Evolutionary conservation across 2,113 vertebrate genomes (phyloP).

Genomic region (Malurus alboscapulatus): DNA sequence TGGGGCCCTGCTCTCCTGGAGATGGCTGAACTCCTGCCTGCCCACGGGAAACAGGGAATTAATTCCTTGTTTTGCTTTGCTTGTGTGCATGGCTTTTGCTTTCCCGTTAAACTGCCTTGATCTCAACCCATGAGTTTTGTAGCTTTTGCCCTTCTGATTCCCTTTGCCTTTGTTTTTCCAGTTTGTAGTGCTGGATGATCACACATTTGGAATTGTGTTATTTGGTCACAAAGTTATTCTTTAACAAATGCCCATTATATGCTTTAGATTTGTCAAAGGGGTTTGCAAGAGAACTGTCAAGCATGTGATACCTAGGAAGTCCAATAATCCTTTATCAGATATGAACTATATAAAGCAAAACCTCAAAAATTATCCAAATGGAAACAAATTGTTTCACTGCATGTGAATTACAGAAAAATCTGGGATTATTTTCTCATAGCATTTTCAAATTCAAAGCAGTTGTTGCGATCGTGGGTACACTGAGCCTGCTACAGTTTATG

Average conservation of each 20-base stretch:
- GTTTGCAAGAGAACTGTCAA: neutral
- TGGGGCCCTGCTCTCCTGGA: neutral
- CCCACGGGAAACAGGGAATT: neutral
- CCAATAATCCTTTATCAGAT: neutral
- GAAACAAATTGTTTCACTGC: neutral
- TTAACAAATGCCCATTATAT: too few relatives aligned
- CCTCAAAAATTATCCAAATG: neutral
- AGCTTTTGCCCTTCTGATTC: neutral
- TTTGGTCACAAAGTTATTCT: too few relatives aligned
- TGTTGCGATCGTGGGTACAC: accelerated
- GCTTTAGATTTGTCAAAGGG: too few relatives aligned
- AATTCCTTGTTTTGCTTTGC: neutral
- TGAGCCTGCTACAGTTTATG: neutral
- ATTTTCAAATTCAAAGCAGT: neutral
- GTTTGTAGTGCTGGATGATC: too few relatives aligned
- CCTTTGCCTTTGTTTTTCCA: too few relatives aligned
- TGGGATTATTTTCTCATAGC: neutral
- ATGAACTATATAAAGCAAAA: neutral
- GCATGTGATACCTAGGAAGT: neutral
- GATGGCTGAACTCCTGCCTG: neutral
- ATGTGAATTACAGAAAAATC: neutral
- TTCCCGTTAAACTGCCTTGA: neutral
- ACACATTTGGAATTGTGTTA: too few relatives aligned
- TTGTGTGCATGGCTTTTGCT: neutral
- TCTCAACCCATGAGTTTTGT: neutral